Evolutionary conservation across 2,888 invertebrate species (phyloP).

Genomic region (Euproctis similis): DNA sequence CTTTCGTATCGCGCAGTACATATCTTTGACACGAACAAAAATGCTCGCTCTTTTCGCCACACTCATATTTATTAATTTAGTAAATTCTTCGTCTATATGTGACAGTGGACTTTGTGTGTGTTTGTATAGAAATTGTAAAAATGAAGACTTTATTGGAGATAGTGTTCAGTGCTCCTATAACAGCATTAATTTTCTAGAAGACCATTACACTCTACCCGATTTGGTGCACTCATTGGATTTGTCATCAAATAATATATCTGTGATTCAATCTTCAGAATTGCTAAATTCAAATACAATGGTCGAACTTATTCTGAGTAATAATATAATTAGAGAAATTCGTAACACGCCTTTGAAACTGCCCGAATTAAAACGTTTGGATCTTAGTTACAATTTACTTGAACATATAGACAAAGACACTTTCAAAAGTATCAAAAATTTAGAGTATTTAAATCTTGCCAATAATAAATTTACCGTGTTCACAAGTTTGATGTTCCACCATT

Average conservation of each 20-base stretch:
- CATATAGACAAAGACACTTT: slow-evolving; percentile 52
- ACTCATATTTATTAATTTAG: slow-evolving; percentile 23
- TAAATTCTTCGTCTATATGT: slow-evolving; percentile 40
- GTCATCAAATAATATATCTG: slow-evolving; percentile 46
- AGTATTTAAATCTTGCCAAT: slow-evolving; percentile 58
- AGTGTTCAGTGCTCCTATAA: slow-evolving; percentile 46
- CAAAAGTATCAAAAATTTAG: slow-evolving; percentile 45
- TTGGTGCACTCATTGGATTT: slow-evolving; percentile 44
- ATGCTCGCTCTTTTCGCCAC: slow-evolving; percentile 29
- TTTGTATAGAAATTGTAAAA: slow-evolving; percentile 24
- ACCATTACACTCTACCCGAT: slow-evolving; percentile 36
- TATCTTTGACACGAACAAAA: slow-evolving; percentile 14
- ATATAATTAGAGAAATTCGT: slow-evolving; percentile 41
- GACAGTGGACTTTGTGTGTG: slow-evolving; percentile 40
- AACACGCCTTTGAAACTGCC: slow-evolving; percentile 41
- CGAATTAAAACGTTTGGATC: slow-evolving; percentile 48
- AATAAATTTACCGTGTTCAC: slow-evolving; percentile 56
- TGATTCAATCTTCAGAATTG: slow-evolving; percentile 28
- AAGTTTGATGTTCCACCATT: slow-evolving; percentile 49
- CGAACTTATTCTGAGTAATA: slow-evolving; percentile 43
- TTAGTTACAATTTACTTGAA: slow-evolving; percentile 54
- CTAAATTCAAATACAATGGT: slow-evolving; percentile 38
- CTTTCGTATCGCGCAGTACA: slow-evolving; percentile 22
- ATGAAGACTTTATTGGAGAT: slow-evolving; percentile 40
- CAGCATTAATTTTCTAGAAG: slow-evolving; percentile 20